These are phyloP conservation scores for Chelon labrosus DNA, from an alignment of 2,797 vertebrate species.

Conservation along the genomic window DNA sequence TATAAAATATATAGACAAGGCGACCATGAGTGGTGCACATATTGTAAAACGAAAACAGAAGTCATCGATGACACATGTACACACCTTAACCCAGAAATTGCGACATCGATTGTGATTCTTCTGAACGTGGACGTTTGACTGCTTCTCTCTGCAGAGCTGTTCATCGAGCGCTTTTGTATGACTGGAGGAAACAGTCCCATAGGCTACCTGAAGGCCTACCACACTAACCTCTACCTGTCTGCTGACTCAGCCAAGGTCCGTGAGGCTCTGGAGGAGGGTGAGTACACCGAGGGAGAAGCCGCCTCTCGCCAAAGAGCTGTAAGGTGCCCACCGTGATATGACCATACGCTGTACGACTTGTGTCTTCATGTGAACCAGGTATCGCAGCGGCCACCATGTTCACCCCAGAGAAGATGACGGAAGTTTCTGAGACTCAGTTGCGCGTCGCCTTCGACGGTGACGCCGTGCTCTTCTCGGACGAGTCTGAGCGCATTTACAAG, in stretches of 20 bases:
- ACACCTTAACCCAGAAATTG: not conserved
- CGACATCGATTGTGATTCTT: not conserved
- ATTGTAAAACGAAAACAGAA: too few relatives aligned
- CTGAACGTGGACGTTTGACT: not conserved
- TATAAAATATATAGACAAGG: too few relatives aligned
- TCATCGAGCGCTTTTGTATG: slow-evolving; percentile 97
- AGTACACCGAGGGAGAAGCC: slow-evolving; percentile 38
- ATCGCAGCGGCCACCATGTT: slow-evolving; percentile 97
- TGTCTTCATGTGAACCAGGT: slow-evolving; percentile 75
- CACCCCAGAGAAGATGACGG: slow-evolving; percentile 87
- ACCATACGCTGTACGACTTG: too few relatives aligned
- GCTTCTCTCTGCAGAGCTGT: slow-evolving; percentile 83
- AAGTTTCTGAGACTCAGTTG: slow-evolving; percentile 91
- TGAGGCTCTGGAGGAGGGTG: slow-evolving; percentile 94
- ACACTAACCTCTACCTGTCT: slow-evolving; percentile 96
- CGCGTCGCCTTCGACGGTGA: slow-evolving; percentile 96
- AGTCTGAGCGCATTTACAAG: slow-evolving; percentile 94
- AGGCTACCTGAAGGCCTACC: slow-evolving; percentile 95
- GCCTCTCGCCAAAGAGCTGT: not conserved
- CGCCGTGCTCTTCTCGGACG: slow-evolving; percentile 94
- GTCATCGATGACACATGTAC: too few relatives aligned
- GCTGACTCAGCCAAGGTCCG: slow-evolving; percentile 91
- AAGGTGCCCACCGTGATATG: too few relatives aligned
- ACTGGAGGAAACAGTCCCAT: slow-evolving; percentile 96
- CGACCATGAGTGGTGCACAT: too few relatives aligned